These are phyloP conservation scores for Gnathonemus echidnorhynchus DNA, from an alignment of 2,113 vertebrate genomes.

Conservation along the genomic window DNA sequence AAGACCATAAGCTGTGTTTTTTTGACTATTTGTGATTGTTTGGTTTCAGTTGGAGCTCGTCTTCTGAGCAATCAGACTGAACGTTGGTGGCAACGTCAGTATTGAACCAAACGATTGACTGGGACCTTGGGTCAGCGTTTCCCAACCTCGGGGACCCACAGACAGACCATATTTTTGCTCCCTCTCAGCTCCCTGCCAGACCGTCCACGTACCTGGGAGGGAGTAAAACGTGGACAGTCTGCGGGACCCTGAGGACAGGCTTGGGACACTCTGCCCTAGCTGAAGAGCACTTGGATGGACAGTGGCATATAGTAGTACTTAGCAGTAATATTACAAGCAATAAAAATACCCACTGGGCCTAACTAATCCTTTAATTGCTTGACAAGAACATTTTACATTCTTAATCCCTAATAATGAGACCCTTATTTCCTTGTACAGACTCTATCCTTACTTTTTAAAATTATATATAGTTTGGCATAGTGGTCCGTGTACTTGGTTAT, in stretches of 20 bases:
- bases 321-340: not conserved
- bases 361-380: conserved; percentile 1
- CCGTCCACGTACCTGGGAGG: not conserved
- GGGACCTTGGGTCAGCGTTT: not conserved
- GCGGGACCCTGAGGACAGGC: not conserved
- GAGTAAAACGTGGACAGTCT: not conserved
- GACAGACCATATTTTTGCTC: not conserved
- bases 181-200: not conserved
- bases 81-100: not conserved
- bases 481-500: not conserved
- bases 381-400: not conserved
- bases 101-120: not conserved
- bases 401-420: not conserved
- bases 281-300: not conserved
- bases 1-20: not conserved
- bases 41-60: not conserved
- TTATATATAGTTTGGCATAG: not conserved
- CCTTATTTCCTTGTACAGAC: not conserved
- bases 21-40: not conserved
- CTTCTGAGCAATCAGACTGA: not conserved
- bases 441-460: not conserved
- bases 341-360: not conserved
- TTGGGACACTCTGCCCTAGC: not conserved
- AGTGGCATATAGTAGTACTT: not conserved
- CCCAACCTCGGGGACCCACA: not conserved